Evolutionary conservation across 1,140 invertebrate genomes (phyloP).

Genomic region (Littorina saxatilis): DNA sequence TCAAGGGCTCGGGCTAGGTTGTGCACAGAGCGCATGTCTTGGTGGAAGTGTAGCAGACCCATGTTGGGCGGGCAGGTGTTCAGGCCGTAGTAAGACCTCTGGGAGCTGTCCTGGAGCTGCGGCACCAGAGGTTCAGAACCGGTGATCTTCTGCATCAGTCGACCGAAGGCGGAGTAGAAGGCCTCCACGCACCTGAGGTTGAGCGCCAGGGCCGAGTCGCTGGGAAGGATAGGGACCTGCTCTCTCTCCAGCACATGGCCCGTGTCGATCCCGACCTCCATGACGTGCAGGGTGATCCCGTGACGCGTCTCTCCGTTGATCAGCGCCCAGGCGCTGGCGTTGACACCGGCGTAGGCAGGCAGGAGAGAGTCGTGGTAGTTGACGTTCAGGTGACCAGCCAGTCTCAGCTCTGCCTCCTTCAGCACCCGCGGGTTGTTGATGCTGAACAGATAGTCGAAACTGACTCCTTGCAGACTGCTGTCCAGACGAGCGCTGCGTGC

Average conservation of each 20-base stretch:
- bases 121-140: constrained; percentile 21
- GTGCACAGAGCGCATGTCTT: constrained; percentile 36
- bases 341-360: constrained; percentile 58
- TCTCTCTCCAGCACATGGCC: constrained; percentile 52
- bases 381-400: constrained; percentile 49
- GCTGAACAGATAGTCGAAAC: constrained; percentile 55
- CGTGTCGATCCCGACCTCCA: constrained; percentile 58
- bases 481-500: constrained; percentile 43
- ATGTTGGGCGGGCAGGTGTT: constrained; percentile 53
- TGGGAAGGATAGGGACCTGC: constrained; percentile 41
- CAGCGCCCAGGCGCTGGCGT: constrained; percentile 59
- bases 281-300: constrained; percentile 58
- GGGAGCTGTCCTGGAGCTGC: constrained; percentile 35
- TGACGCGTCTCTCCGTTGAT: constrained; percentile 53
- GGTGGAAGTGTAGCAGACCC: constrained; percentile 52
- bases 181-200: constrained; percentile 60
- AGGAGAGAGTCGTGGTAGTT: constrained; percentile 61
- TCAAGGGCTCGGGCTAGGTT: constrained; percentile 49
- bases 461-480: constrained; percentile 32
- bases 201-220: constrained; percentile 56
- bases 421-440: constrained; percentile 60
- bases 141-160: constrained; percentile 43
- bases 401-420: constrained; percentile 40
- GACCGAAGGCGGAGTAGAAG: constrained; percentile 43
- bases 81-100: constrained; percentile 57